Evolutionary conservation across 2,113 vertebrate species (phyloP).

Genomic region (Papio anubis): DNA sequence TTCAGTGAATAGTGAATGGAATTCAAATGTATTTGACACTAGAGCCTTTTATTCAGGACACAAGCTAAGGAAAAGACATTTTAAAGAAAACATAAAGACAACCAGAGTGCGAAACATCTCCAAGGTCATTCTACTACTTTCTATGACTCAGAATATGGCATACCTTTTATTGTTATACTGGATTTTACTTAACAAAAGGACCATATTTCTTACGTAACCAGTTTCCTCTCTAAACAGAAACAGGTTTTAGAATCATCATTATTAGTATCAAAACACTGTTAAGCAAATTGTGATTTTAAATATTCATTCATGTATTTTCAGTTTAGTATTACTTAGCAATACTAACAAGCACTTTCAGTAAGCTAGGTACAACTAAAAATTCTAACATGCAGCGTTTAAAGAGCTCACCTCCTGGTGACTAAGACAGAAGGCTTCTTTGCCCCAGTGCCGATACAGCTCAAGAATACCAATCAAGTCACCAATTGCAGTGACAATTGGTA

Average conservation of each 20-base stretch:
- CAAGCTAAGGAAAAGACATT: too few species aligned
- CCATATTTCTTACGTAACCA: background rate
- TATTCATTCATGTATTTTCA: background rate
- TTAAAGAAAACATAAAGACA: background rate
- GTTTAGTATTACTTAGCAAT: too few species aligned
- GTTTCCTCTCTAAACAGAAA: background rate
- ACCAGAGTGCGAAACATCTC: background rate
- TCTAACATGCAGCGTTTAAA: too few species aligned
- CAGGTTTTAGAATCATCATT: background rate
- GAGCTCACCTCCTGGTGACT: conserved; percentile 94
- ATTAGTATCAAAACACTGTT: background rate
- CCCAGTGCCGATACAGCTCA: conserved; percentile 95
- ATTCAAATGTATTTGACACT: rapidly evolving
- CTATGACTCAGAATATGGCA: background rate
- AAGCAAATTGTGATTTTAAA: background rate
- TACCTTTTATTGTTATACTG: background rate
- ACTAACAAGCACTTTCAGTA: rapidly evolving
- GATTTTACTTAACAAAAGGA: background rate
- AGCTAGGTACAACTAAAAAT: rapidly evolving
- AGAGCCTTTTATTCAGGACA: background rate
- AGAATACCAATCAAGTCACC: conserved; percentile 97
- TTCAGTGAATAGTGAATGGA: rapidly evolving
- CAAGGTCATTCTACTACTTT: background rate
- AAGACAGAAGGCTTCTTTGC: conserved; percentile 94
- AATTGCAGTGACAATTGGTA: conserved; percentile 97